These are phyloP conservation scores for Cryptotis parvus DNA, from an alignment of 2,113 vertebrate species.

Conservation along the genomic window DNA sequence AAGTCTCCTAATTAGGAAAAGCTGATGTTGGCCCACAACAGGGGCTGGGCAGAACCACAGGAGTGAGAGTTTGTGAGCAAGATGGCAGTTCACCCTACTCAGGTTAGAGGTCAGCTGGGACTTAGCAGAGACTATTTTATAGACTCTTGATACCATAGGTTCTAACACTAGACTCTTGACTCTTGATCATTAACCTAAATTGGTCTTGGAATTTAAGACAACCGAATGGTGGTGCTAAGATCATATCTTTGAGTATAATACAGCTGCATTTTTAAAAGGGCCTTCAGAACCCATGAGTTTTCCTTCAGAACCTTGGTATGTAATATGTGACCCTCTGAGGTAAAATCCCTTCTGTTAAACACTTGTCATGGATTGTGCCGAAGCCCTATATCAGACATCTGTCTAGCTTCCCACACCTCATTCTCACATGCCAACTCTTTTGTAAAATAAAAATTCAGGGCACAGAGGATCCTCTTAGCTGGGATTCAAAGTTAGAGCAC, in stretches of 20 bases:
- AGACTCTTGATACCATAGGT: not conserved
- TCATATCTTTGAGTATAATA: not conserved
- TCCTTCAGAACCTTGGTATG: not conserved
- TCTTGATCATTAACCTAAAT: not conserved
- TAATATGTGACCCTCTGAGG: not conserved
- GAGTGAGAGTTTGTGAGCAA: not conserved
- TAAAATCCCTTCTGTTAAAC: too few species aligned
- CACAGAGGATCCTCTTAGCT: not conserved
- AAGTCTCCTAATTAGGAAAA: not conserved
- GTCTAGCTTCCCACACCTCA: not conserved
- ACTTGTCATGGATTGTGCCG: too few species aligned
- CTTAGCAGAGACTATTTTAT: not conserved
- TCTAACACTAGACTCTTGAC: not conserved
- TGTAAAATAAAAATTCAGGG: not conserved
- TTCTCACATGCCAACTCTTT: not conserved
- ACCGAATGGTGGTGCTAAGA: not conserved
- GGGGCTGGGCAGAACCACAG: rapidly evolving
- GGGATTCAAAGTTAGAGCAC: not conserved
- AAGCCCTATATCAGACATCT: not conserved
- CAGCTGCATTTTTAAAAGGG: not conserved
- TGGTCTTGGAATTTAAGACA: not conserved
- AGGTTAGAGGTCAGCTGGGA: not conserved
- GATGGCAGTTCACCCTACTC: too few species aligned
- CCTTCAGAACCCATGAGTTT: not conserved
- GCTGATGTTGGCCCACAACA: not conserved